phyloP scores from a whole-genome alignment of 2,113 vertebrate species.

The Shinisaurus crocodilurus region DNA sequence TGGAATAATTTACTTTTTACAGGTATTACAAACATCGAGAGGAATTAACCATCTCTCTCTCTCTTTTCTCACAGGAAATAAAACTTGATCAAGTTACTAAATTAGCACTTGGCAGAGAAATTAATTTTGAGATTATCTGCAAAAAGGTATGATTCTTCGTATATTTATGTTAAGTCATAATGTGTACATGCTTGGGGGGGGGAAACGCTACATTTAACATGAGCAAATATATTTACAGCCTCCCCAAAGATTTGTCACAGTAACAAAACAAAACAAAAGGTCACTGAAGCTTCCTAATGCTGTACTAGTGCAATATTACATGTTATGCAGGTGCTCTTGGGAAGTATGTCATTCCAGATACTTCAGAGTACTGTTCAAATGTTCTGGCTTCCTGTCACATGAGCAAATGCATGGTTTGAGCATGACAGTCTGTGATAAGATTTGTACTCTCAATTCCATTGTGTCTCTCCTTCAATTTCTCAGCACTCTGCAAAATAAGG shows the following conservation, averaged over 20 bases:
- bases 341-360: not conserved
- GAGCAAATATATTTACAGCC: not conserved
- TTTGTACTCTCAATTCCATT: not conserved
- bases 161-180: not conserved
- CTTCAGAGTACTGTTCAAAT: not conserved
- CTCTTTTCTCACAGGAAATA: slow-evolving; percentile 71
- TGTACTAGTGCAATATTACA: not conserved
- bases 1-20: not conserved
- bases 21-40: not conserved
- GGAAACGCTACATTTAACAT: not conserved
- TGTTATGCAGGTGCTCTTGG: not conserved
- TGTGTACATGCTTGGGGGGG: not conserved
- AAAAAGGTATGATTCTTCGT: slow-evolving; percentile 76
- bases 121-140: slow-evolving; percentile 88
- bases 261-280: not conserved
- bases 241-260: not conserved
- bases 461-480: not conserved
- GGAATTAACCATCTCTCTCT: slow-evolving; percentile 35
- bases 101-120: slow-evolving; percentile 84
- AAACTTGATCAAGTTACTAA: slow-evolving; percentile 89
- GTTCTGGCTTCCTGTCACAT: not conserved
- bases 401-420: not conserved
- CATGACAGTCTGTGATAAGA: not conserved
- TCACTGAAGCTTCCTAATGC: not conserved
- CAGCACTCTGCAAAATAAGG: not conserved